Base-by-base conservation (phyloP, 2,113 vertebrate genomes). In the Zosterops borbonicus region DNA sequence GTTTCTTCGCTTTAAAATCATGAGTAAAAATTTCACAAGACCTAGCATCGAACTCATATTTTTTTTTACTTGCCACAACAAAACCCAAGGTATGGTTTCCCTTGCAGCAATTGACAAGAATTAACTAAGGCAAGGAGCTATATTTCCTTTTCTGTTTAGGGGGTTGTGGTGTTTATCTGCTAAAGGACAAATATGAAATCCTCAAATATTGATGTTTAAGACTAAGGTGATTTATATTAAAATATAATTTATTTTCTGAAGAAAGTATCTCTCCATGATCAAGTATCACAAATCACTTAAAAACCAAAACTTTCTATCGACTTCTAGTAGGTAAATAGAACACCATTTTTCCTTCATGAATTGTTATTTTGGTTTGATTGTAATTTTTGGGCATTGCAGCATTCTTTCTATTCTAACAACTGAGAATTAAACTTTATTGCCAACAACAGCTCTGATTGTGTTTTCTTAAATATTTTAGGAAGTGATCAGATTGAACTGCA, bases 1-100 rank as follows among this genome's bases (percentile, higher is more conserved):
- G 11, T 53, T 91, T 71, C 10, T 78, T 47, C 11, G 9, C 68
- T 74, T 69, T 58, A 27, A 83, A 99, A 97, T 39, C 37, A 39
- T 39, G 37, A 39, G 37, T 39, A 39, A 39, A 89, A 74, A 33
- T 63, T 37, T 75, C 62, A 18, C 14, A 55, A 70, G 33, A 59
- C 11, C 9, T 0, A 23, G 15, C 15, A 52, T 52, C 24, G 4
- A 52, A 52, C 15, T 52, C 5, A 13, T 29, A 19, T 11, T 73
- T 9, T 11, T 11, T 37, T 58, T 67, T 9, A 13, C 18, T 74
- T 90, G 50, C 33, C n/a, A 35, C 39, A 39, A 28, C 5, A 20
- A 67, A 80, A 77, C 25, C 44, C 10, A 78, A 49, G 23, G 12
- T 84, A 14, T 65, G 59, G 25, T 87, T 87, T 71, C 47, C 24